These are phyloP conservation scores for Tenebrio molitor DNA, from an alignment of 1,140 invertebrate species.

Conservation along the genomic window DNA sequence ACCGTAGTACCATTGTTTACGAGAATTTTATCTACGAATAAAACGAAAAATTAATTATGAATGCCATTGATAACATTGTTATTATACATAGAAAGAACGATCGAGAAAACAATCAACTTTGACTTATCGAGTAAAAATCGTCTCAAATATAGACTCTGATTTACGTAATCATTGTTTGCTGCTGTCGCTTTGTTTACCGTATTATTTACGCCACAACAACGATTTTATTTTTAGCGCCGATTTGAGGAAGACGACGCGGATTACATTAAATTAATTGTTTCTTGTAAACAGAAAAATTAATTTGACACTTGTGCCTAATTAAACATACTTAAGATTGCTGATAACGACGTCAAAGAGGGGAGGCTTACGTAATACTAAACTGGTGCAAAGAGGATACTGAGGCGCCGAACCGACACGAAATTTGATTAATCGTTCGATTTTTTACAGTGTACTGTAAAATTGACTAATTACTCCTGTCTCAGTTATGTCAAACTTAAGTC, in stretches of 20 bases:
- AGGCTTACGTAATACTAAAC: background rate
- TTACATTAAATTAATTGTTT: slow-evolving; percentile 10
- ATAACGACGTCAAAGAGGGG: background rate
- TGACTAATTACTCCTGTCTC: too few species aligned
- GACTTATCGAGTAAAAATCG: slow-evolving; percentile 19
- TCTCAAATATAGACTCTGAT: slow-evolving; percentile 14
- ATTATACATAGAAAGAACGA: background rate
- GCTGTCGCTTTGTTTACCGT: background rate
- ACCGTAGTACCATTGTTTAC: slow-evolving; percentile 71
- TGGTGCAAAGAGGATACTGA: background rate
- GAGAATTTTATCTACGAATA: slow-evolving; percentile 73
- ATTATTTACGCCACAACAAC: background rate
- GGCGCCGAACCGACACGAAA: too few species aligned
- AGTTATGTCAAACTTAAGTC: background rate
- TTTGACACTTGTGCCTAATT: background rate
- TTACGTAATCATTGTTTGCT: slow-evolving; percentile 39
- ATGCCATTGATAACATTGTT: slow-evolving; percentile 45
- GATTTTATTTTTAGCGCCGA: slow-evolving; percentile 15
- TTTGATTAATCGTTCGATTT: too few species aligned
- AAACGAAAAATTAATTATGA: slow-evolving; percentile 45
- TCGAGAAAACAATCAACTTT: slow-evolving; percentile 25
- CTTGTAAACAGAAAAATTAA: slow-evolving; percentile 1
- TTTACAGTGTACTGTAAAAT: too few species aligned
- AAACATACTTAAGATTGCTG: background rate
- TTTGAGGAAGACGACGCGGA: background rate